Conservation (phyloP, 1,140 invertebrate genomes). For the Pemphigus obesinymphae region DNA sequence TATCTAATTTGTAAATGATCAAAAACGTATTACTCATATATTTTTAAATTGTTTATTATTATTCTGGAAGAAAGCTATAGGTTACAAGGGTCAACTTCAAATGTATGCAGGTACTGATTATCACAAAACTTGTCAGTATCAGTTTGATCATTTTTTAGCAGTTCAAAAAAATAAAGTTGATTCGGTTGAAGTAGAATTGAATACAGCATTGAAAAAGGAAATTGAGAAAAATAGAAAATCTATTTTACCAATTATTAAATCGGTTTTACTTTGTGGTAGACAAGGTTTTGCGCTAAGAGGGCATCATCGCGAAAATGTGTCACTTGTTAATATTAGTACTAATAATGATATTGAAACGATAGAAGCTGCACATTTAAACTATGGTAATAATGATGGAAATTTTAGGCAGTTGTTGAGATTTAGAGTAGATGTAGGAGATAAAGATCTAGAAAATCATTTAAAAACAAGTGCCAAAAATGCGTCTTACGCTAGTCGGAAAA, state of each 20-base stretch:
- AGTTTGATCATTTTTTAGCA: background rate
- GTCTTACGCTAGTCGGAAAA: conserved; percentile 38
- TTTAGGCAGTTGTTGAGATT: conserved; percentile 45
- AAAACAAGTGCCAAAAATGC: conserved; percentile 42
- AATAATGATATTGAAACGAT: conserved; percentile 39
- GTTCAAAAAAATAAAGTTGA: background rate
- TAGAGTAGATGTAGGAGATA: conserved; percentile 44
- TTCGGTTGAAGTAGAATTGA: background rate
- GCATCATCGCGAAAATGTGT: conserved; percentile 40
- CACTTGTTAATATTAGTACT: conserved; percentile 40
- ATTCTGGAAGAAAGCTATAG: background rate
- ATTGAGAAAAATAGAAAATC: background rate
- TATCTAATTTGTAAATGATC: no score
- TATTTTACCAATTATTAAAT: conserved; percentile 42
- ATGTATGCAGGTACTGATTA: background rate
- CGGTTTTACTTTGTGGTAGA: conserved; percentile 43
- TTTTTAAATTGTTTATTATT: no score
- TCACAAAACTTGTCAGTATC: background rate
- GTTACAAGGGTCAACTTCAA: background rate
- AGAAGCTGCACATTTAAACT: background rate
- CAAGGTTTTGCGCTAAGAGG: conserved; percentile 43
- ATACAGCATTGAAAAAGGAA: background rate
- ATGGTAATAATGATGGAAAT: conserved; percentile 45
- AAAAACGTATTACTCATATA: no score
- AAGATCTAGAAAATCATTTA: conserved; percentile 45